Evolutionary conservation across 2,797 vertebrate species (phyloP).

Genomic region (Prionace glauca): DNA sequence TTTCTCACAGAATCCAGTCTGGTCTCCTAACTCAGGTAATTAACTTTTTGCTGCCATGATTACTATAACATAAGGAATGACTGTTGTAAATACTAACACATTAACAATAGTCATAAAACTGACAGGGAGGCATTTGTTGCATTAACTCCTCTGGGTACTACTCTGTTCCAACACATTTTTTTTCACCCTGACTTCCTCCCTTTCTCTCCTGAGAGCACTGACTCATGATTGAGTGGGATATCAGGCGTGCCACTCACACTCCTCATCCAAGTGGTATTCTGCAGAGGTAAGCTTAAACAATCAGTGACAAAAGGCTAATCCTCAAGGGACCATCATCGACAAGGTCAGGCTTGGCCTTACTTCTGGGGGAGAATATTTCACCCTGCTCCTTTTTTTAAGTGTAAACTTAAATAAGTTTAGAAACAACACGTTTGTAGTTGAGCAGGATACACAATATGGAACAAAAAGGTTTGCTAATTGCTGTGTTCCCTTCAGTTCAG

Average conservation of each 20-base stretch:
- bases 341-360: background rate
- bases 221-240: background rate
- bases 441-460: background rate
- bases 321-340: background rate
- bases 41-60: slow-evolving; percentile 16
- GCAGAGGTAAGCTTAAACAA: background rate
- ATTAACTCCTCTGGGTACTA: background rate
- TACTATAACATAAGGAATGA: slow-evolving; percentile 17
- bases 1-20: background rate
- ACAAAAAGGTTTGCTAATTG: background rate
- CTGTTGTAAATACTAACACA: slow-evolving; percentile 7
- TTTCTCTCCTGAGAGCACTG: background rate
- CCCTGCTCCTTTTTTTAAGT: background rate
- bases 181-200: background rate
- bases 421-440: background rate
- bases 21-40: background rate
- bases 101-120: slow-evolving; percentile 17
- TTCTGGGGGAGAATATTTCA: background rate
- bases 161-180: background rate
- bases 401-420: background rate
- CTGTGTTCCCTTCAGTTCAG: background rate
- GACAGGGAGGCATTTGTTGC: background rate
- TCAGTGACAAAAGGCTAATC: background rate
- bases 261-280: background rate
- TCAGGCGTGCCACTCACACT: background rate